A percentile compares a stretch with the other conserved stretches of the same genome.
These are phyloP conservation scores for Macroramphosus scolopax DNA, from an alignment of 2,797 vertebrate species.

Conservation along the genomic window DNA sequence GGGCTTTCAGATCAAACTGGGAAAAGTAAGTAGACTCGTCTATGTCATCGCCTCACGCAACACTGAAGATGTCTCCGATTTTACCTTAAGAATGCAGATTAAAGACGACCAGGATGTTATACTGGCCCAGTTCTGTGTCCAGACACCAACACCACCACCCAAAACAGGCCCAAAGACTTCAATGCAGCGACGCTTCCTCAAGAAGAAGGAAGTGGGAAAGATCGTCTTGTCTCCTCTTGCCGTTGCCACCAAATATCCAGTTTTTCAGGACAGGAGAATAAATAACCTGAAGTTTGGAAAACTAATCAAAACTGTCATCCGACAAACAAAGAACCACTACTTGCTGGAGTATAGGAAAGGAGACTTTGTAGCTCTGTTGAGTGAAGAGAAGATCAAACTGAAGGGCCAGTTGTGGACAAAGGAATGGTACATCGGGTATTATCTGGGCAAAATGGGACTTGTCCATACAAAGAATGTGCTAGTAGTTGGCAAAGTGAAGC, in stretches of 20 bases:
- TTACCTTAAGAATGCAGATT: conserved; percentile 89
- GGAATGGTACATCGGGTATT: conserved; percentile 97
- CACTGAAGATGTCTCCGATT: conserved; percentile 85
- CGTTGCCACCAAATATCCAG: conserved; percentile 85
- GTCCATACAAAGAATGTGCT: conserved; percentile 93
- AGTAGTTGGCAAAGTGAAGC: conserved; percentile 85
- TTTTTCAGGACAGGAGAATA: conserved; percentile 89
- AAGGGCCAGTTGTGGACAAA: conserved; percentile 96
- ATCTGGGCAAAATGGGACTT: conserved; percentile 89
- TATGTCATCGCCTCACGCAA: conserved; percentile 85
- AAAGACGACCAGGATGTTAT: conserved; percentile 88
- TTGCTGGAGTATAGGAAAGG: conserved; percentile 95
- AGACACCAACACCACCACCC: conserved; percentile 88
- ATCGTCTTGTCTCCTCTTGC: conserved; percentile 89
- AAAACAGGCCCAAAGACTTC: conserved; percentile 84
- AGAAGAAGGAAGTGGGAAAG: conserved; percentile 94
- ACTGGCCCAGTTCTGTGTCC: conserved; percentile 93
- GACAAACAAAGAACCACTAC: conserved; percentile 93
- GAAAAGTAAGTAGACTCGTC: conserved; percentile 89
- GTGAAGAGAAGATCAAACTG: conserved; percentile 91
- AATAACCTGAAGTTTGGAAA: conserved; percentile 89
- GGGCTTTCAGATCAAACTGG: conserved; percentile 95
- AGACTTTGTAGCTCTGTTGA: conserved; percentile 87
- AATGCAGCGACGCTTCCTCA: conserved; percentile 89
- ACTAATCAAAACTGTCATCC: conserved; percentile 91